These are phyloP conservation scores for Aphodius sticticus DNA, from an alignment of 2,888 invertebrate genomes.

Conservation along the genomic window DNA sequence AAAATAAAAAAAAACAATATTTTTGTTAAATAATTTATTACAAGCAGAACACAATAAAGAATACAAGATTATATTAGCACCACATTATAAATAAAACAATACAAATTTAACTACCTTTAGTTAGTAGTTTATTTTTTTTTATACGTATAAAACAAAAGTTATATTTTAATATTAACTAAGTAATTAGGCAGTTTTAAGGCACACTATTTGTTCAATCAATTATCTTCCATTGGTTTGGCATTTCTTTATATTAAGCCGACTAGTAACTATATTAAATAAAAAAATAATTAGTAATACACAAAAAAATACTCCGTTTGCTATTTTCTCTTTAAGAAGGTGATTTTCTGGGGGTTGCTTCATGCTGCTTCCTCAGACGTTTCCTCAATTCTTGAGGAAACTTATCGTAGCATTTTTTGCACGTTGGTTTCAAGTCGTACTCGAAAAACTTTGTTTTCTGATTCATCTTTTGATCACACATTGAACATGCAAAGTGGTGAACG, in stretches of 20 bases:
- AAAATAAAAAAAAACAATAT: background rate
- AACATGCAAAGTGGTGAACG: slow-evolving; percentile 97
- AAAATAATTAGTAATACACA: background rate
- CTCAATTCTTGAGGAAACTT: slow-evolving; percentile 94
- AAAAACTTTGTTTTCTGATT: slow-evolving; percentile 98
- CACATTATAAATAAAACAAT: background rate
- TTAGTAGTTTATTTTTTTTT: background rate
- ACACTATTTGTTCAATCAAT: background rate
- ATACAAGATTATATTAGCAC: background rate
- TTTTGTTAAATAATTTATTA: background rate
- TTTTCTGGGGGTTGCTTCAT: slow-evolving; percentile 72
- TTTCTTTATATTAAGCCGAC: background rate
- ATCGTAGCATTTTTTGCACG: slow-evolving; percentile 98
- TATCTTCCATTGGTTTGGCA: background rate
- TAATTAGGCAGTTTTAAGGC: background rate
- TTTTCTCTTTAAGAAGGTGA: background rate
- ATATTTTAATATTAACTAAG: background rate
- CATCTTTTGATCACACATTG: slow-evolving; percentile 95
- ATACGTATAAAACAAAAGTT: background rate
- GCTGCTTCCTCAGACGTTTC: slow-evolving; percentile 88
- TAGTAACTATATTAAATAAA: background rate
- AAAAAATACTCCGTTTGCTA: background rate
- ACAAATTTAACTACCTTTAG: background rate
- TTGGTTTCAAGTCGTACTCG: slow-evolving; percentile 98
- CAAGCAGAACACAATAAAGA: background rate